Evolutionary conservation across 1,140 invertebrate genomes (phyloP).

Genomic region (Caenorhabditis latens): DNA sequence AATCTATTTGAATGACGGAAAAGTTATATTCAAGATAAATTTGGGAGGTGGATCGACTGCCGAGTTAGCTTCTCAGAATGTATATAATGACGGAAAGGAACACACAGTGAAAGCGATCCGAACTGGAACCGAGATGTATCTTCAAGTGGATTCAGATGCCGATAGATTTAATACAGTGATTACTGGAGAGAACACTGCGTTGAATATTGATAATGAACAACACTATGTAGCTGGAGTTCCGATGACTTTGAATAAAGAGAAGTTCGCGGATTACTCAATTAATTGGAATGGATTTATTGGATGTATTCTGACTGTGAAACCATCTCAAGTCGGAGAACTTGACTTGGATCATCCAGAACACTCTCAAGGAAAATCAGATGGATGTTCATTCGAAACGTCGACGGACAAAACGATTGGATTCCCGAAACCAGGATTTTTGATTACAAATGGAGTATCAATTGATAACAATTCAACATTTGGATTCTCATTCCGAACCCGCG

Average conservation of each 20-base stretch:
- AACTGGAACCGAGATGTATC: conserved; percentile 71
- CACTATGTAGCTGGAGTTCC: conserved; percentile 76
- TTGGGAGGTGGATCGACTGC: conserved; percentile 70
- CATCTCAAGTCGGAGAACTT: conserved; percentile 72
- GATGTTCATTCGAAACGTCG: conserved; percentile 61
- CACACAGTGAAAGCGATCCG: conserved; percentile 74
- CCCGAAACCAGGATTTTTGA: conserved; percentile 70
- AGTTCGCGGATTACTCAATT: conserved; percentile 69
- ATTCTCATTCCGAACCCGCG: conserved; percentile 74
- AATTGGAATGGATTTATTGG: conserved; percentile 76
- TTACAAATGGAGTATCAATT: conserved; percentile 64
- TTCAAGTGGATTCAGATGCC: conserved; percentile 67
- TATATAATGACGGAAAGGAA: conserved; percentile 72
- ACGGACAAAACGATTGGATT: conserved; percentile 73
- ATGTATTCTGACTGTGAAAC: conserved; percentile 75
- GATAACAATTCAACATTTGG: conserved; percentile 67
- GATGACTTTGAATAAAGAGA: conserved; percentile 65
- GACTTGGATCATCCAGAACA: conserved; percentile 75
- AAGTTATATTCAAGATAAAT: conserved; percentile 70
- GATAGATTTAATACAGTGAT: conserved; percentile 60
- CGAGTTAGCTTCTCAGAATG: conserved; percentile 66
- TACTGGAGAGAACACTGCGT: conserved; percentile 64
- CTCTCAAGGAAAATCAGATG: conserved; percentile 73
- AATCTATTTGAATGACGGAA: conserved; percentile 71
- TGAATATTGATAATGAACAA: conserved; percentile 73